Base-by-base conservation (phyloP, 2,888 invertebrate species). In the Strigamia crassipes region DNA sequence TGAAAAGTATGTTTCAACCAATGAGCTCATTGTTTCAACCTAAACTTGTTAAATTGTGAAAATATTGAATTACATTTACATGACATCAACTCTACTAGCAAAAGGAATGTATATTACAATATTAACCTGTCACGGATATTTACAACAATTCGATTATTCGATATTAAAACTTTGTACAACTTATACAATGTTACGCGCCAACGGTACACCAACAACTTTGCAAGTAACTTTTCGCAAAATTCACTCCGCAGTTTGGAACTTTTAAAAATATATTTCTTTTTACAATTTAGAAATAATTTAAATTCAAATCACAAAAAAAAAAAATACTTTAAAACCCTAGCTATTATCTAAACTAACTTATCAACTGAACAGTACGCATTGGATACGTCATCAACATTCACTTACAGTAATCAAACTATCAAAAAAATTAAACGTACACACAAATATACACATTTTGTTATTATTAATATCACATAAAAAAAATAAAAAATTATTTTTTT, bases 101-200 rank as follows among this genome's bases (percentile, higher is more conserved):
- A 73, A 73, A 73, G 73, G 73, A 73, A 73, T 73, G 73, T 73
- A 31, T 73, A 23, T 23, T 73, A 73, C 27, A 31, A 73, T 73
- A n/a, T 73, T 31, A 73, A 73, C 73, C 73, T 23, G 31, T 73
- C 73, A 73, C 73, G n/a, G 1, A 73, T 73, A 73, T 73, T 73
- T 73, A 73, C 73, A 73, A 73, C 73, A 73, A 73, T 73, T 73
- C 31, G 73, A 31, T 31, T 56, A 46, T 46, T 46, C 46, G n/a
- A 46, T 46, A 56, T 56, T 56, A 56, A 73, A 73, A 73, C 73
- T 73, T 73, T 73, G 73, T 73, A 73, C 73, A 73, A 73, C 73
- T 73, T 73, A 9, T 73, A 73, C 73, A 73, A n/a, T 73, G 13
- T 73, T 18, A n/a, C 27, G 21, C 61, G 61, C 61, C 61, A 61